A percentile compares a stretch with the other conserved stretches of the same genome.
These are phyloP conservation scores for Potamarius usumacintae DNA, from an alignment of 2,113 vertebrate genomes.

Conservation along the genomic window DNA sequence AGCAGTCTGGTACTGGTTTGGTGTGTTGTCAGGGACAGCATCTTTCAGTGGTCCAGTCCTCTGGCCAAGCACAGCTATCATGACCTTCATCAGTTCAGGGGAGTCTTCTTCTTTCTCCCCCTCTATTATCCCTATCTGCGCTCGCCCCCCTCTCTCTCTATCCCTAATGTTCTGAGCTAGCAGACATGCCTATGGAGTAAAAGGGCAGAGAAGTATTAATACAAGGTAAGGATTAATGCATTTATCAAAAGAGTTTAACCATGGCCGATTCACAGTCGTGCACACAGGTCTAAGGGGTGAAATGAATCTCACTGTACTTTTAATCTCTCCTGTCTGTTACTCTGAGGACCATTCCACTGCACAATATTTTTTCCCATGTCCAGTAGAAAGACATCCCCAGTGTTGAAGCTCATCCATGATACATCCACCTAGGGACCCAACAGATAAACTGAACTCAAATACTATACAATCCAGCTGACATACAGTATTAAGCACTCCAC, in stretches of 20 bases:
- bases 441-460: background rate
- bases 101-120: slow-evolving; percentile 70
- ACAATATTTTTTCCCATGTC: slow-evolving; percentile 87
- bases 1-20: slow-evolving; percentile 67
- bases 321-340: slow-evolving; percentile 84
- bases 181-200: slow-evolving; percentile 72
- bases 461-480: background rate
- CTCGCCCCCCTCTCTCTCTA: slow-evolving; percentile 81
- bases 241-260: background rate
- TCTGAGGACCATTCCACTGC: slow-evolving; percentile 87
- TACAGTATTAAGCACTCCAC: background rate
- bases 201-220: background rate
- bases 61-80: slow-evolving; percentile 80
- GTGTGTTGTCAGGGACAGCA: slow-evolving; percentile 65
- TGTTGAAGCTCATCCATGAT: slow-evolving; percentile 89
- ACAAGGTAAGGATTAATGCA: background rate
- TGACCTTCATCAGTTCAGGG: slow-evolving; percentile 82
- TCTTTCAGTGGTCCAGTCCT: slow-evolving; percentile 70
- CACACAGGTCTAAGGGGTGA: too few relatives aligned
- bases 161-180: slow-evolving; percentile 87
- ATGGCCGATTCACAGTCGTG: background rate
- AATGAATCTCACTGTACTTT: slow-evolving; percentile 67
- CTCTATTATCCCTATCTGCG: slow-evolving; percentile 83
- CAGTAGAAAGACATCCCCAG: slow-evolving; percentile 85
- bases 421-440: slow-evolving; percentile 74